Conservation (phyloP, 2,888 invertebrate genomes). For the Caenorhabditis sulstoni region DNA sequence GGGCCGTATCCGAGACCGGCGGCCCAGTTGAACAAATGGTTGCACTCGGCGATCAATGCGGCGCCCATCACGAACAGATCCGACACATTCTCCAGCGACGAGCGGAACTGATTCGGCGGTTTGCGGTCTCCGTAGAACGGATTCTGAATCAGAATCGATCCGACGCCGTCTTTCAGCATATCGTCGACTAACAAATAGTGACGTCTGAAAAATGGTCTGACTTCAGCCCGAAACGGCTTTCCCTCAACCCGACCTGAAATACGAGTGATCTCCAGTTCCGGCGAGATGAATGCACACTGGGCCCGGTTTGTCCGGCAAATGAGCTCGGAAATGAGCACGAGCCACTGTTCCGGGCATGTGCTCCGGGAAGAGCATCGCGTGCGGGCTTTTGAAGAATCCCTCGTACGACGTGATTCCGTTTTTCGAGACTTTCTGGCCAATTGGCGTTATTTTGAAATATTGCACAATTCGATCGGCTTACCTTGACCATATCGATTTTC, state of each 20-base stretch:
- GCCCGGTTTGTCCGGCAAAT: slow-evolving; percentile 60
- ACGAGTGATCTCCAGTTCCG: slow-evolving; percentile 94
- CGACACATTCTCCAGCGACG: slow-evolving; percentile 93
- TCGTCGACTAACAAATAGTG: slow-evolving; percentile 93
- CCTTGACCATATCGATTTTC: slow-evolving; percentile 67
- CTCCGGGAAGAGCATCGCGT: slow-evolving; percentile 89
- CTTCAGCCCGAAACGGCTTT: too few relatives aligned
- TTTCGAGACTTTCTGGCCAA: slow-evolving; percentile 37
- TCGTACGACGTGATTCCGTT: slow-evolving; percentile 82
- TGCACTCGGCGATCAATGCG: slow-evolving; percentile 92
- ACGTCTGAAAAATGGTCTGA: slow-evolving; percentile 88
- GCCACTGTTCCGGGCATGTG: slow-evolving; percentile 83
- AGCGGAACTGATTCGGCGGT: slow-evolving; percentile 81
- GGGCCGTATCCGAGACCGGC: slow-evolving; percentile 93
- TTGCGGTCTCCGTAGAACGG: slow-evolving; percentile 87
- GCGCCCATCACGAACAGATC: slow-evolving; percentile 99
- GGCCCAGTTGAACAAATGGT: slow-evolving; percentile 93
- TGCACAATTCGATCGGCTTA: slow-evolving; percentile 17
- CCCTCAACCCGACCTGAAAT: slow-evolving; percentile 87
- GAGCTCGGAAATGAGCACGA: slow-evolving; percentile 67
- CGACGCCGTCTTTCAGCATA: slow-evolving; percentile 91
- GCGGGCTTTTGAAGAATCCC: slow-evolving; percentile 91
- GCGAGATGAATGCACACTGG: slow-evolving; percentile 89
- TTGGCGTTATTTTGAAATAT: background rate
- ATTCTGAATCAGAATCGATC: slow-evolving; percentile 94